phyloP scores from a whole-genome alignment of 1,140 invertebrate species.

The Penaeus chinensis region DNA sequence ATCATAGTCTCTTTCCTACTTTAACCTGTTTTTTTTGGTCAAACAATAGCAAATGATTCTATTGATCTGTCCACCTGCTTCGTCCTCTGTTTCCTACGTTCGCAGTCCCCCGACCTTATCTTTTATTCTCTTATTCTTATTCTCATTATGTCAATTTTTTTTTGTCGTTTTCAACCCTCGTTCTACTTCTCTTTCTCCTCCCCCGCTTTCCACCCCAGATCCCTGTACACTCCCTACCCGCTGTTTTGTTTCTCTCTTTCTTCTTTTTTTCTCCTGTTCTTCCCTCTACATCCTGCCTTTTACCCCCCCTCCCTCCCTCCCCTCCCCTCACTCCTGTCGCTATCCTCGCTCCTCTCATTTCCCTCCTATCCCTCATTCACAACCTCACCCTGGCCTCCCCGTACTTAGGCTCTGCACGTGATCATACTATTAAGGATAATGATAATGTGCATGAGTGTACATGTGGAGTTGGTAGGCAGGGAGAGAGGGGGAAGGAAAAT shows the following conservation, averaged over 20 bases:
- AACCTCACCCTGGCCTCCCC: not conserved
- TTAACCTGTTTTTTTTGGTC: too few species aligned
- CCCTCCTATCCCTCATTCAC: not conserved
- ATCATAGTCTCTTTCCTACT: too few species aligned
- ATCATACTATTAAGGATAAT: constrained; percentile 3
- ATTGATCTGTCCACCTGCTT: too few species aligned
- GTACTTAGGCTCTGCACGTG: not conserved
- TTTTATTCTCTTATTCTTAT: not conserved
- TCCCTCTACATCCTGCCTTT: not conserved
- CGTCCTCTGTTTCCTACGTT: not conserved
- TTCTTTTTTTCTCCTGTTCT: not conserved
- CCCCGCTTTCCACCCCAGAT: too few species aligned
- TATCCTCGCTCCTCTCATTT: not conserved
- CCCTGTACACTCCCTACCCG: not conserved
- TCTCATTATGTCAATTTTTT: not conserved
- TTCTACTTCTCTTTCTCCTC: not conserved
- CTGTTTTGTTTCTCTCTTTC: not conserved
- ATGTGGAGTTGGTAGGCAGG: not conserved
- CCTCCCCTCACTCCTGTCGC: not conserved
- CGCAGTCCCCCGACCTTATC: not conserved
- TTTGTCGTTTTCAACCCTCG: not conserved
- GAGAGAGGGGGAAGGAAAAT: constrained; percentile 7
- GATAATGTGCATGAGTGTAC: too few species aligned
- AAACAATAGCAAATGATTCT: too few species aligned
- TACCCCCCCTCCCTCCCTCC: not conserved